phyloP scores from a whole-genome alignment of 1,140 invertebrate genomes.

The Hestina assimilis region DNA sequence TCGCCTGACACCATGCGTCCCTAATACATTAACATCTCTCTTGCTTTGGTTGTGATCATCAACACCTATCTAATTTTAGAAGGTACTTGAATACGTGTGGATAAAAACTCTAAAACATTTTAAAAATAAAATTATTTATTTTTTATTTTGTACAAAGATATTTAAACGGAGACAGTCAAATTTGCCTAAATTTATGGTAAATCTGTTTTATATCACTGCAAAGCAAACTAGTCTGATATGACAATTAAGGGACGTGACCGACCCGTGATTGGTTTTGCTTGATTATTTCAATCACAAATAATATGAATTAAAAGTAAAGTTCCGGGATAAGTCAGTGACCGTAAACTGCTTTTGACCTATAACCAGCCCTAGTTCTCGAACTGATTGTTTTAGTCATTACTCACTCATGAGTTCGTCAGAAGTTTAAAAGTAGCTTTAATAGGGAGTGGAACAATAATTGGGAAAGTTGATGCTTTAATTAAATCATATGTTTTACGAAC shows the following conservation, averaged over 20 bases:
- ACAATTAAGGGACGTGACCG: background rate
- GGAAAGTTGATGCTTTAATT: no score
- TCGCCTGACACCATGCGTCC: slow-evolving; percentile 50
- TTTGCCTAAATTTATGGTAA: no score
- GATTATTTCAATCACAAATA: background rate
- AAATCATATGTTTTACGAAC: no score
- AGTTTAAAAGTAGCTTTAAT: no score
- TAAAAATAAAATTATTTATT: background rate
- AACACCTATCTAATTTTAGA: slow-evolving; percentile 2
- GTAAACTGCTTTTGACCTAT: slow-evolving; percentile 1
- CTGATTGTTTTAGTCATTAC: background rate
- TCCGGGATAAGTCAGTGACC: background rate
- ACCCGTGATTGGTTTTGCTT: background rate
- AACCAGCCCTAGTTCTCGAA: background rate
- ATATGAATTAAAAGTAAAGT: background rate
- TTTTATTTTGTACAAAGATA: background rate
- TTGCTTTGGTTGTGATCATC: slow-evolving; percentile 7
- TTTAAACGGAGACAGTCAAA: no score
- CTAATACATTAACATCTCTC: slow-evolving; percentile 12
- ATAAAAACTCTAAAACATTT: background rate
- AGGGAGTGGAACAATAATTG: no score
- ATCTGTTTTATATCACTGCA: no score
- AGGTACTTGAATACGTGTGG: background rate
- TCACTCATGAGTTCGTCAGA: background rate
- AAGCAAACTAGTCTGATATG: no score